Evolutionary conservation across 30 jellyfish, hydroid and myxozoan species (phyloP).

Genomic region (Chrysaora quinquecirrha): DNA sequence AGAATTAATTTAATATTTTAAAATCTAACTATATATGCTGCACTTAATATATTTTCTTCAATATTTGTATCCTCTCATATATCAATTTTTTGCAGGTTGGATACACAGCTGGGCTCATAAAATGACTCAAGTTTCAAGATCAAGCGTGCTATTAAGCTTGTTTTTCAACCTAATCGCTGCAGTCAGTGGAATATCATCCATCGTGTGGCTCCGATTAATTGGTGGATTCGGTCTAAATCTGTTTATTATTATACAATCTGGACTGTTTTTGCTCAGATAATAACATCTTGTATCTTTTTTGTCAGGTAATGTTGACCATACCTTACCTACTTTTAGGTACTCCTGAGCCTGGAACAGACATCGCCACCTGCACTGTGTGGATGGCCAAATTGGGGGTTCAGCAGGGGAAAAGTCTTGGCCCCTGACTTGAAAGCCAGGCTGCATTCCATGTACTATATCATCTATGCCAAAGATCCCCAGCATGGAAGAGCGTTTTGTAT

Average conservation of each 20-base stretch:
- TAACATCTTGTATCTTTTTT: slow-evolving; percentile 17
- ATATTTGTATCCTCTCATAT: too few relatives aligned
- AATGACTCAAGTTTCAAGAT: too few relatives aligned
- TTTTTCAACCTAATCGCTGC: slow-evolving; percentile 29
- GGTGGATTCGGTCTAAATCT: slow-evolving; percentile 61
- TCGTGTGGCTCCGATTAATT: slow-evolving; percentile 51
- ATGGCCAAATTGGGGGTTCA: too few relatives aligned
- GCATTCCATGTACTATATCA: not conserved
- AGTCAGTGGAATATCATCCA: slow-evolving; percentile 21
- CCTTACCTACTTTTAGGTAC: not conserved
- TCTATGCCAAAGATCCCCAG: not conserved
- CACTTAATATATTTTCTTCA: too few relatives aligned
- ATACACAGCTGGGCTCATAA: too few relatives aligned
- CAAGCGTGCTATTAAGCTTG: not conserved
- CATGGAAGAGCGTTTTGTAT: too few relatives aligned
- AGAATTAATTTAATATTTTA: too few relatives aligned
- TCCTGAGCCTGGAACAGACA: not conserved
- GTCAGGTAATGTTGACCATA: slow-evolving; percentile 16
- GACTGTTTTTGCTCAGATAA: slow-evolving; percentile 37
- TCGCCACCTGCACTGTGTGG: too few relatives aligned
- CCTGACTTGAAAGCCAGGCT: not conserved
- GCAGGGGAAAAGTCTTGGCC: not conserved
- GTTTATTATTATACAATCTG: slow-evolving; percentile 48
- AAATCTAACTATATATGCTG: too few relatives aligned
- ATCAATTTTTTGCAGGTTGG: too few relatives aligned